Evolutionary conservation across 2,888 invertebrate species (phyloP), one percentile per base, ranked within the genome.

Genomic region (Alloscopus bannaensis): DNA sequence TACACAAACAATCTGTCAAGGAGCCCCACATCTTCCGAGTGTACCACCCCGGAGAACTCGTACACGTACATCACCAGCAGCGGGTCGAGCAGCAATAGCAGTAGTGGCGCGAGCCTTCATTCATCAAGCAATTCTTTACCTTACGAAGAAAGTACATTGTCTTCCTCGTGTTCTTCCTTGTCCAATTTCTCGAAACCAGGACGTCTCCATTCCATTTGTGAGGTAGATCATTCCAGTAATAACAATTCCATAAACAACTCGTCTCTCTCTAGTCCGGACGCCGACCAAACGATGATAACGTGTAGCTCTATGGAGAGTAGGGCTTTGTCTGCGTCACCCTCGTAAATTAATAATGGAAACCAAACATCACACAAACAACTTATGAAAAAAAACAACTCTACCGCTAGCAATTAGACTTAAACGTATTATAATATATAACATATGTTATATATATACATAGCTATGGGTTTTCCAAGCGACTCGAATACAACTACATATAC

Each of bases 1-100:
- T 95, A 93, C 88, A 85, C 81, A n/a, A 84, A 73, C 50, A 84
- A 72, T 62, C 62, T 66, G 26, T 72, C 81, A 69, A 88, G 90
- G 29, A 90, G 91, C 87, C 90, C 91, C 0, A 90, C 90, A 83
- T 90, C 91, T 20, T 91, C 92, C 16, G 92, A 92, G 60, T 91
- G 90, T 65, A 91, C 89, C 72, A 91, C 92, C 24, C 92, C 91
- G 8, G 92, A 90, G 86, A 90, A 90, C 6, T 87, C 85, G n/a
- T 84, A 85, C 60, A 84, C 85, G 24, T 79, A 75, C 52, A 81
- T 80, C 29, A 77, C 75, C 18, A 82, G 55, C 22, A 75, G 71
- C 52, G 78, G 83, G 47, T 64, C 83, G 20, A 81, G 82, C 72
- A 81, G 79, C 57, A 83, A 81, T 62, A 77, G 80, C 36, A 81